These are phyloP conservation scores for Chouioia cunea DNA, from an alignment of 2,888 invertebrate genomes.

Conservation along the genomic window DNA sequence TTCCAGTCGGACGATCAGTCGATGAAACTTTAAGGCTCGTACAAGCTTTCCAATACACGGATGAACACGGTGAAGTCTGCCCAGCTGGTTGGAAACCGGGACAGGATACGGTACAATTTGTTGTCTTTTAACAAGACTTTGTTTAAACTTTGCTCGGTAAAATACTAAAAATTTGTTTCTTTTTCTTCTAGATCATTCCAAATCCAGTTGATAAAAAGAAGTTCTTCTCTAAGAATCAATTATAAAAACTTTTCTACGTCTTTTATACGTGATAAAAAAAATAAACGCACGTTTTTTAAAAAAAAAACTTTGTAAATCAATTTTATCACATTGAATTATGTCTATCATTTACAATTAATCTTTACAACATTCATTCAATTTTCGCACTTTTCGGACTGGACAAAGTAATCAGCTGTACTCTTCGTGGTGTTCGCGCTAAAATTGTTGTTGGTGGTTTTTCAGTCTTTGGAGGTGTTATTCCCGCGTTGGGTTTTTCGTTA, in stretches of 20 bases:
- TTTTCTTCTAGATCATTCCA: conserved; percentile 80
- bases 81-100: conserved; percentile 97
- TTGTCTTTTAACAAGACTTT: conserved; percentile 17
- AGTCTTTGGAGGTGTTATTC: conserved; percentile 54
- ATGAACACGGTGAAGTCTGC: conserved; percentile 93
- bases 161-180: conserved; percentile 15
- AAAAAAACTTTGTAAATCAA: conserved; percentile 41
- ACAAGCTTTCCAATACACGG: conserved; percentile 95
- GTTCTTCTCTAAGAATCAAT: conserved; percentile 78
- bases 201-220: conserved; percentile 85
- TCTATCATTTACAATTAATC: conserved; percentile 21
- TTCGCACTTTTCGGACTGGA: conserved; percentile 80
- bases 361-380: conserved; percentile 26
- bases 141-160: conserved; percentile 18
- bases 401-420: conserved; percentile 81
- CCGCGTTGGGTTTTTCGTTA: conserved; percentile 51
- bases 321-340: conserved; percentile 39
- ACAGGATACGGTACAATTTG: conserved; percentile 81
- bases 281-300: conserved; percentile 49
- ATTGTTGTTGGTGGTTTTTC: conserved; percentile 50
- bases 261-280: conserved; percentile 42
- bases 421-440: conserved; percentile 73
- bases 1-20: conserved; percentile 92
- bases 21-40: conserved; percentile 94
- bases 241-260: conserved; percentile 47